Conservation (phyloP, 2,797 vertebrate genomes). For the Anomalospiza imberbis region DNA sequence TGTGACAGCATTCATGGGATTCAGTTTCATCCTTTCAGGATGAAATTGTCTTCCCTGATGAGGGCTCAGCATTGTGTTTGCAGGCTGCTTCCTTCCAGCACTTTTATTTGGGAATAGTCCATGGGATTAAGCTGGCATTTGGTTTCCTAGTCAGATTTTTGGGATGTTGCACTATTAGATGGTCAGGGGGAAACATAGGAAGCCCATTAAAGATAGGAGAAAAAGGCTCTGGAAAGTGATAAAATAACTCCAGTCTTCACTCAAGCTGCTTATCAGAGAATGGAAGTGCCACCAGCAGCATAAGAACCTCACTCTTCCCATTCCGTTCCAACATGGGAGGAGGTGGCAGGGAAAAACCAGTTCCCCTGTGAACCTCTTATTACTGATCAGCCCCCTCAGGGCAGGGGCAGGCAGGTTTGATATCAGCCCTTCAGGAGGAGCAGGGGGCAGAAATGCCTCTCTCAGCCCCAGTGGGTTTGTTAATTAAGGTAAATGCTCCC, state of each 20-base stretch:
- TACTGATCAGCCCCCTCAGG: neutral
- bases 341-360: neutral
- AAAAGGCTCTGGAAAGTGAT: neutral
- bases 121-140: neutral
- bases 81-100: conserved; percentile 12
- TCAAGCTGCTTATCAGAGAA: neutral
- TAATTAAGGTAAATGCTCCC: neutral
- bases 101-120: neutral
- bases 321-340: neutral
- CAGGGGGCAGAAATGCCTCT: neutral
- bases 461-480: neutral
- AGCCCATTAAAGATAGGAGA: neutral
- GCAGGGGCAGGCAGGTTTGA: neutral
- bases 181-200: neutral
- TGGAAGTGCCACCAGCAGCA: neutral
- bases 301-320: neutral
- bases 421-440: neutral
- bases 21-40: neutral
- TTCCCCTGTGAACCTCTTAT: neutral
- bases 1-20: neutral
- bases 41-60: neutral
- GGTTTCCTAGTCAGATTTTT: neutral
- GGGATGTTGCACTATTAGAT: neutral
- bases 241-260: neutral
- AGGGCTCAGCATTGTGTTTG: neutral